Evolutionary conservation across 2,797 vertebrate genomes (phyloP), one percentile per base, ranked within the genome.

Genomic region (Clarias fuscus): DNA sequence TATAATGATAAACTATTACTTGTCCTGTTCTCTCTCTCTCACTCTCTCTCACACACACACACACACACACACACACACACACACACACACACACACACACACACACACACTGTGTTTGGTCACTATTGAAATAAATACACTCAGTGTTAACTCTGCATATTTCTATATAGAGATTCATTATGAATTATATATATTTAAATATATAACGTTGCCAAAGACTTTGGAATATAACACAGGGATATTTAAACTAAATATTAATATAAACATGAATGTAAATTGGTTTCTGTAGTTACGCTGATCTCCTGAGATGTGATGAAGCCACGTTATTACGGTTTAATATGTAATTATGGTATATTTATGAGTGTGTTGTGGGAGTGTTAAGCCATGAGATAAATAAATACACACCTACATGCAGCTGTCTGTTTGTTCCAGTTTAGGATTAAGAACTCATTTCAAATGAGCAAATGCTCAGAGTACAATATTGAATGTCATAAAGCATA

Each of bases 361-460:
- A 18, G 17, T 30, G 64, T 67, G n/a, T 53, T 53, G 62, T 65
- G 79, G 78, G 22, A 18, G 78, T 81, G 61, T 43, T 81, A 81
- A 81, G 37, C 40, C 43, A 4, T 33, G 43, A 68, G 64, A 82
- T 30, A 14, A 43, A 56, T 33, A 33, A 68, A 68, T 56, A 82
- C 79, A 67, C 79, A 67, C 40, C 79, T 53, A 82, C 80, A 56
- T 30, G 78, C 78, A 80, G 7, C 78, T 64, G 58, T 27, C 78
- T 80, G 59, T 43, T 13, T 64, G 22, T 64, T 37, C 53, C n/a
- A 58, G 8, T 56, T 30, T 27, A 59, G 27, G n/a, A 33, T 20
- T 17, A 76, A 53, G 37, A 24, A 40, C 3, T n/a, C 2, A n/a
- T n/a, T 64, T 64, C n/a, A 56, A 18, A 76, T 17, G 14, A 17